Conservation (phyloP, 1,140 invertebrate genomes). For the Dryas iulia region DNA sequence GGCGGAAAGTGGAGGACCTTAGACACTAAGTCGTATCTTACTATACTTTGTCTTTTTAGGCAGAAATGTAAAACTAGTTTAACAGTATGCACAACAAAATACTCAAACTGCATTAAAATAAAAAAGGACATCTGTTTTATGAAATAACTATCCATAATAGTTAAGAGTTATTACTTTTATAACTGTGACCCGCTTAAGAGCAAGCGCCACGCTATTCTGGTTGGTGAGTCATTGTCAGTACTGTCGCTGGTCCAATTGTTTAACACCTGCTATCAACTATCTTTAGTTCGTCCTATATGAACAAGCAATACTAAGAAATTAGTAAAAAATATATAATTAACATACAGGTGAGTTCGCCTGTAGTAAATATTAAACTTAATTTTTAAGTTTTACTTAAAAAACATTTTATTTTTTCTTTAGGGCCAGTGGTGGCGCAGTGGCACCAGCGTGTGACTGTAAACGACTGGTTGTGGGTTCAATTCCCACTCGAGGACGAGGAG, state of each 20-base stretch:
- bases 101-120: neutral
- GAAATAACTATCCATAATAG: neutral
- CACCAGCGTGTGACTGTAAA: too few relatives aligned
- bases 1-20: too few relatives aligned
- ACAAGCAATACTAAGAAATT: neutral
- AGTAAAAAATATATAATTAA: neutral
- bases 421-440: too few relatives aligned
- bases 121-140: neutral
- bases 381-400: too few relatives aligned
- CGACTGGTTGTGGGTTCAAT: too few relatives aligned
- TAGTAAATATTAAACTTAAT: too few relatives aligned
- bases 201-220: slow-evolving; percentile 34
- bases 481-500: too few relatives aligned
- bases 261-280: slow-evolving; percentile 9
- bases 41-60: too few relatives aligned
- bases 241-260: slow-evolving; percentile 21
- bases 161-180: slow-evolving; percentile 20
- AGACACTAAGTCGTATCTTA: too few relatives aligned
- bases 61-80: too few relatives aligned
- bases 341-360: neutral
- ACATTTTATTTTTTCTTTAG: too few relatives aligned
- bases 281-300: neutral
- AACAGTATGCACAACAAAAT: too few relatives aligned
- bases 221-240: slow-evolving; percentile 29
- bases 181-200: slow-evolving; percentile 25